These are phyloP conservation scores for Enteromius paludinosus DNA, from an alignment of 2,797 vertebrate genomes.

Conservation along the genomic window DNA sequence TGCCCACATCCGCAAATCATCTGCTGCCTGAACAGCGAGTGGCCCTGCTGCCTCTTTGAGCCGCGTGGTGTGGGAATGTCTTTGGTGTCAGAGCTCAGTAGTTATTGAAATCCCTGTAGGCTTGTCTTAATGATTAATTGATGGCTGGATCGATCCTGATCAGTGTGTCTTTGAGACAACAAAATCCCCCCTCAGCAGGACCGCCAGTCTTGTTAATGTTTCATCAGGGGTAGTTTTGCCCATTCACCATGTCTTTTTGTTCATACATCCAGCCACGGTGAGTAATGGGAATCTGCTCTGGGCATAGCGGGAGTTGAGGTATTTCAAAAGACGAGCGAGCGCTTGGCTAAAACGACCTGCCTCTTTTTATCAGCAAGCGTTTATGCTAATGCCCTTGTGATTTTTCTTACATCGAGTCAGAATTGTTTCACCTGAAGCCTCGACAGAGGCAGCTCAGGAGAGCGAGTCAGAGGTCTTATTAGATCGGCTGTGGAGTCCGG, in stretches of 20 bases:
- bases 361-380: conserved; percentile 37
- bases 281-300: conserved; percentile 66
- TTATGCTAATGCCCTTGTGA: conserved; percentile 43
- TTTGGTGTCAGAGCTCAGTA: conserved; percentile 53
- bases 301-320: conserved; percentile 42
- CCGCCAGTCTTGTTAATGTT: conserved; percentile 78
- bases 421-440: conserved; percentile 53
- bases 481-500: conserved; percentile 65
- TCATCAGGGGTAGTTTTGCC: conserved; percentile 72
- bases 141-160: conserved; percentile 67
- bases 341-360: conserved; percentile 48
- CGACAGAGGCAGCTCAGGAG: conserved; percentile 5
- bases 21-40: conserved; percentile 40
- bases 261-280: conserved; percentile 66
- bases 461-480: conserved; percentile 65
- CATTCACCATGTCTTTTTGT: conserved; percentile 75
- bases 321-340: conserved; percentile 41
- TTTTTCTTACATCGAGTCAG: conserved; percentile 30
- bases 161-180: conserved; percentile 62
- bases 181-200: conserved; percentile 61
- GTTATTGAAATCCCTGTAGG: conserved; percentile 62
- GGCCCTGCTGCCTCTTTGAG: conserved; percentile 54
- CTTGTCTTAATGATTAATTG: conserved; percentile 65
- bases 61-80: conserved; percentile 44
- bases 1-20: conserved; percentile 55